phyloP scores from a whole-genome alignment of 2,113 vertebrate genomes.

The Dicentrarchus labrax region DNA sequence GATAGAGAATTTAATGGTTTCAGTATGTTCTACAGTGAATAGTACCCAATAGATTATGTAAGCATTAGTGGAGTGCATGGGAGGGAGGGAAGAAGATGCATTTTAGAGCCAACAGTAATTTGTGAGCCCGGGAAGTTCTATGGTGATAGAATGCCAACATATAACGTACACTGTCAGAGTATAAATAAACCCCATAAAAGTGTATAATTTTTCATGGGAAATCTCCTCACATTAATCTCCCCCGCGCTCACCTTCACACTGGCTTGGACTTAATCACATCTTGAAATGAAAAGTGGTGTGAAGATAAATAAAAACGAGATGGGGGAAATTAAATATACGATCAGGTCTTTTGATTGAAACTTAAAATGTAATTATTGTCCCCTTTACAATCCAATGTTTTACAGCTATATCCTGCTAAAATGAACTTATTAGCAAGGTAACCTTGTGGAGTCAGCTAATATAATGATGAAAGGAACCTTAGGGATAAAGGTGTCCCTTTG shows the following conservation, averaged over 20 bases:
- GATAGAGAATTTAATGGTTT: constrained; percentile 13
- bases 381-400: constrained; percentile 26
- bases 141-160: constrained; percentile 24
- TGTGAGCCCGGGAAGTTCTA: constrained; percentile 17
- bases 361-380: constrained; percentile 53
- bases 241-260: constrained; percentile 38
- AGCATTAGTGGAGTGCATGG: constrained; percentile 12
- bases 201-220: constrained; percentile 40
- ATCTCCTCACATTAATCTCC: constrained; percentile 35
- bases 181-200: constrained; percentile 55
- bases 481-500: constrained; percentile 48
- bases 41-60: constrained; percentile 28
- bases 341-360: constrained; percentile 52
- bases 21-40: constrained; percentile 16
- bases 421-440: constrained; percentile 50
- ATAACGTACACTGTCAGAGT: constrained; percentile 27
- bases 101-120: constrained; percentile 16
- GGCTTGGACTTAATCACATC: constrained; percentile 56
- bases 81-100: not conserved
- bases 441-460: constrained; percentile 37
- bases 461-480: constrained; percentile 30
- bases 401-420: constrained; percentile 23
- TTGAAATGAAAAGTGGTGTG: constrained; percentile 51
- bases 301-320: constrained; percentile 59
- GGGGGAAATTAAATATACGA: constrained; percentile 34